Conservation (phyloP, 2,888 invertebrate genomes). For the Coelogynopora nodosa region DNA sequence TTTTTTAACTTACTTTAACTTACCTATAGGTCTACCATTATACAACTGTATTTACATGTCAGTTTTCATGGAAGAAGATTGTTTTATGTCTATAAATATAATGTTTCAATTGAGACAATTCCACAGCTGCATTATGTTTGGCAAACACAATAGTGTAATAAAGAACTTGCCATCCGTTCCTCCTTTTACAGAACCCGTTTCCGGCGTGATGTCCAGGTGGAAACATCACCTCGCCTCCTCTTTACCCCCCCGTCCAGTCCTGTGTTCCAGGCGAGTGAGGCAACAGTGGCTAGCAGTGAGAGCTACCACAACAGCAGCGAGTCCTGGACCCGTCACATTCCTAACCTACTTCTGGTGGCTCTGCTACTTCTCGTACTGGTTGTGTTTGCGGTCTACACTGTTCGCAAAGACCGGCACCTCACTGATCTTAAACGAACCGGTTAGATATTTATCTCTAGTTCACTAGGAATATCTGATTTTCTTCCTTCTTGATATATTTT, state of each 20-base stretch:
- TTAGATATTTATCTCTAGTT: too few species aligned
- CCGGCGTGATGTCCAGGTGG: neutral
- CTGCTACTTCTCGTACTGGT: neutral
- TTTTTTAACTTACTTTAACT: too few species aligned
- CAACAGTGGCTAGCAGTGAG: neutral
- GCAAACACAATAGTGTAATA: too few species aligned
- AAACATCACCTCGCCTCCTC: neutral
- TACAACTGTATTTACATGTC: too few species aligned
- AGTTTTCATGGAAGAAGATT: too few species aligned
- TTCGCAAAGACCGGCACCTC: neutral
- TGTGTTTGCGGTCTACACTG: neutral
- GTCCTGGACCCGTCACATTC: neutral
- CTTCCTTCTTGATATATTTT: too few species aligned
- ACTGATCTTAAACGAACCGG: constrained; percentile 2
- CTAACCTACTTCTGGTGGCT: neutral
- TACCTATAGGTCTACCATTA: too few species aligned
- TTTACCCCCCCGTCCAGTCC: constrained; percentile 5
- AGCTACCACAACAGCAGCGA: neutral
- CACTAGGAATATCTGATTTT: too few species aligned
- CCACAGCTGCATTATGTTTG: too few species aligned
- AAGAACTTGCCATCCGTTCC: too few species aligned
- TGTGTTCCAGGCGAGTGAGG: neutral
- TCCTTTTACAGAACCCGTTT: neutral
- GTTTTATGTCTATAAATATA: too few species aligned
- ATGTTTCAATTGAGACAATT: too few species aligned